Conservation (phyloP, 2,797 vertebrate genomes). For the Dromococcyx pavoninus region DNA sequence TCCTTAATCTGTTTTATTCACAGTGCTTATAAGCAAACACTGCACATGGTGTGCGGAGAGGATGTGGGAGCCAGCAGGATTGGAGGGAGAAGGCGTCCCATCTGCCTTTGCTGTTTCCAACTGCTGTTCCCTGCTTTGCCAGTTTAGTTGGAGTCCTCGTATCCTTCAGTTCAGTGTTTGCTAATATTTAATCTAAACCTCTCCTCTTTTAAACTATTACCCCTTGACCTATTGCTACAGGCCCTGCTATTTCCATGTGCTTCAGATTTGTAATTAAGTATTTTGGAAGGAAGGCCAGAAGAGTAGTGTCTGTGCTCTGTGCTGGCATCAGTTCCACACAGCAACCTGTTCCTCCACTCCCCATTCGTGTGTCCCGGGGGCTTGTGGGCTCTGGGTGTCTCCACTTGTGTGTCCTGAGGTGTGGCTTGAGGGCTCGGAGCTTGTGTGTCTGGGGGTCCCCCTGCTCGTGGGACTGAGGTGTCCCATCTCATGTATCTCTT, state of each 20-base stretch:
- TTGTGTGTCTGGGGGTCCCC: too few species aligned
- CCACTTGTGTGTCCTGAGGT: too few species aligned
- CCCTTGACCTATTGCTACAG: too few species aligned
- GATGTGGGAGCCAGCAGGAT: not conserved
- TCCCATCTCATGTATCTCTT: too few species aligned
- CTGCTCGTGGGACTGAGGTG: too few species aligned
- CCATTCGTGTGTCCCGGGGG: too few species aligned
- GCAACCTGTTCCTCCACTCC: too few species aligned
- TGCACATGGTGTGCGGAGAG: not conserved
- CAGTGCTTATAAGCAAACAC: not conserved
- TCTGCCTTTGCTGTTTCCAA: not conserved
- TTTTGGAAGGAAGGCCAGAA: not conserved
- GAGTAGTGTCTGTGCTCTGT: fast-evolving
- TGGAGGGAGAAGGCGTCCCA: not conserved
- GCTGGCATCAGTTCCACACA: not conserved
- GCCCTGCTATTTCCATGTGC: too few species aligned
- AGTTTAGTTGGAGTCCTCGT: not conserved
- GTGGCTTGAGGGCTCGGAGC: too few species aligned
- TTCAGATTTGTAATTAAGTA: fast-evolving
- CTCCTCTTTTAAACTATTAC: too few species aligned
- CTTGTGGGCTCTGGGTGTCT: too few species aligned
- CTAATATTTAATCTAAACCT: too few species aligned
- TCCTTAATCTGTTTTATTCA: not conserved
- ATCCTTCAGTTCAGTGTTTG: not conserved
- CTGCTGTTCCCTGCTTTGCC: not conserved